Conservation (phyloP, 2,113 vertebrate genomes). For the Ochotona princeps region DNA sequence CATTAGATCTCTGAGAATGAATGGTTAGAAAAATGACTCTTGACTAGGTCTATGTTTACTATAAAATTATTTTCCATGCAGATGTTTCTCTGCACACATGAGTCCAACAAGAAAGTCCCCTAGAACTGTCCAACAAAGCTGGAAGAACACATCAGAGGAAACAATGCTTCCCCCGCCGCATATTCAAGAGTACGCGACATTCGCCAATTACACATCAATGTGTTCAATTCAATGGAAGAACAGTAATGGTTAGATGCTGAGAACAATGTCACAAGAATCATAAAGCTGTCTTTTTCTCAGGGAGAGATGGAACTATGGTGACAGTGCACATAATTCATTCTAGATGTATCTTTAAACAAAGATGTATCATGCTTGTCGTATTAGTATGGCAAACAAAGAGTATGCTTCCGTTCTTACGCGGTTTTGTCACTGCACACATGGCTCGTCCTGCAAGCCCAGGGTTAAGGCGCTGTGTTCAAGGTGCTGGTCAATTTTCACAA, state of each 20-base stretch:
- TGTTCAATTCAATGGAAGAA: constrained; percentile 52
- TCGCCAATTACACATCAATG: constrained; percentile 52
- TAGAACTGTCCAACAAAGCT: not conserved
- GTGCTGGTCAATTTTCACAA: not conserved
- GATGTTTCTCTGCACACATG: not conserved
- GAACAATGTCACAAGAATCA: constrained; percentile 60
- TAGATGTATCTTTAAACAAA: constrained; percentile 21
- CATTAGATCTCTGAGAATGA: not conserved
- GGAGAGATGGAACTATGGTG: constrained; percentile 55
- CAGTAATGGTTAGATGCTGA: constrained; percentile 35
- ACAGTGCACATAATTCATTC: constrained; percentile 17
- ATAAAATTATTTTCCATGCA: constrained; percentile 42
- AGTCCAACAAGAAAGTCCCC: constrained; percentile 28
- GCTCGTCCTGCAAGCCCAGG: too few relatives aligned
- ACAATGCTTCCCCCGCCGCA: not conserved
- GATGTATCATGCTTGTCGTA: not conserved
- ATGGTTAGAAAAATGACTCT: not conserved
- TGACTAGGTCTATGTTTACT: not conserved
- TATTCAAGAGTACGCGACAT: constrained; percentile 10
- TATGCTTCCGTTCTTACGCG: not conserved
- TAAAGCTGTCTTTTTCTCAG: constrained; percentile 61
- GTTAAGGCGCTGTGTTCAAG: not conserved
- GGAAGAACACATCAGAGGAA: not conserved
- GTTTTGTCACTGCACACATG: not conserved
- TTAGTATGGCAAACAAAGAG: not conserved